Evolutionary conservation across 2,797 vertebrate species (phyloP), one percentile per base, ranked within the genome.

Genomic region (Hippopotamyrus pictus): DNA sequence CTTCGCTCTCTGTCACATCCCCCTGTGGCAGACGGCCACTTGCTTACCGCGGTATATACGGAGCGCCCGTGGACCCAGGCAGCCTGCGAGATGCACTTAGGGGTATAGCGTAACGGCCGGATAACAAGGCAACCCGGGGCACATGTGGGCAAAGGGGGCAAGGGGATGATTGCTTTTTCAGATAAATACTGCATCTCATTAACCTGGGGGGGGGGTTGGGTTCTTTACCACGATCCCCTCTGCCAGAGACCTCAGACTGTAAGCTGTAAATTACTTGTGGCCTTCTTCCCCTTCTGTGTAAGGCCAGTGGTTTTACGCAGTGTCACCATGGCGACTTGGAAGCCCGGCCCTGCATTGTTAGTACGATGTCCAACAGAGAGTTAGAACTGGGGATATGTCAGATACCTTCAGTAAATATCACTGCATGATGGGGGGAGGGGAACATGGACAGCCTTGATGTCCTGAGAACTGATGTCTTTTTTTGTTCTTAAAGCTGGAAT

Each of bases 111-210:
- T 57, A 37, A 57, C 2, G 1, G 29, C 51, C 5, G 2, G 14
- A 19, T 57, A 86, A 86, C 7, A 11, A 57, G 85, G 51, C 17
- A 22, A 25, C 53, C 12, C 6, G 7, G 85, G 29, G 51, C 50
- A 86, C 51, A 25, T 14, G 29, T 5, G 6, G 25, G 29, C 29
- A 14, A 41, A 0, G 51, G 29, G 84, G 50, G 25, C 84, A 54
- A 14, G 9, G 9, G 50, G 50, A 86, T 41, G 84, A 86, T 86
- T 86, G 53, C 85, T 86, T 57, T 86, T 86, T 37, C 14, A 6
- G 85, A 86, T 41, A 53, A 86, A 57, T 57, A 86, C 85, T 86
- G 29, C 29, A 86, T 86, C 51, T 86, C 85, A 86, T 86, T 57
- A 57, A 86, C 9, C 50, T 19, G 59, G 22, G 22, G 22, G 25